These are phyloP conservation scores for Ciconia stormi DNA, from an alignment of 2,113 vertebrate genomes.

Conservation along the genomic window DNA sequence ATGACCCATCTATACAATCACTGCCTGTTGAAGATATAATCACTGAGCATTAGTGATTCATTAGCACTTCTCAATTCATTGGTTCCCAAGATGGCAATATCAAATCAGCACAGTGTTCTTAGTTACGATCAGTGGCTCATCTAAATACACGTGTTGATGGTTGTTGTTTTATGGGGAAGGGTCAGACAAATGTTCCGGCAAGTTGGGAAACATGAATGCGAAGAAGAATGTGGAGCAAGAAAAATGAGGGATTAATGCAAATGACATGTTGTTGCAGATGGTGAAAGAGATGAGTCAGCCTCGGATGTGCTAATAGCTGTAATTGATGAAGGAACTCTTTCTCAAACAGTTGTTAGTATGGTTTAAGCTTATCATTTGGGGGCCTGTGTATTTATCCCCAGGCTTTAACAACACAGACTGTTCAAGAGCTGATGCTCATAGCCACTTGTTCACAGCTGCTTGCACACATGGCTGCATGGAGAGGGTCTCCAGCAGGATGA, in stretches of 20 bases:
- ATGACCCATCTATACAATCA: background rate
- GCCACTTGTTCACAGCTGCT: background rate
- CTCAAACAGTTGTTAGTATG: conserved; percentile 10
- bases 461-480: background rate
- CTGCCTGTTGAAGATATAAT: background rate
- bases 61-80: background rate
- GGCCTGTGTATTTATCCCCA: conserved; percentile 2
- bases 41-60: background rate
- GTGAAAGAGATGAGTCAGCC: conserved; percentile 2
- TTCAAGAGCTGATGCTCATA: background rate
- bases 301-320: background rate
- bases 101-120: background rate
- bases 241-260: background rate
- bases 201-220: background rate
- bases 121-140: background rate
- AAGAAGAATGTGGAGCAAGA: background rate
- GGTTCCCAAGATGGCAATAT: background rate
- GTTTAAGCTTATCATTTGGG: background rate
- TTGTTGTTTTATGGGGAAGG: background rate
- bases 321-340: background rate
- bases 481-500: background rate
- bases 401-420: conserved; percentile 12
- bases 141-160: background rate
- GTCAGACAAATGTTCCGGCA: background rate
- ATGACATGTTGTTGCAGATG: background rate